Evolutionary conservation across 2,113 vertebrate species (phyloP).

Genomic region (Camelus bactrianus): DNA sequence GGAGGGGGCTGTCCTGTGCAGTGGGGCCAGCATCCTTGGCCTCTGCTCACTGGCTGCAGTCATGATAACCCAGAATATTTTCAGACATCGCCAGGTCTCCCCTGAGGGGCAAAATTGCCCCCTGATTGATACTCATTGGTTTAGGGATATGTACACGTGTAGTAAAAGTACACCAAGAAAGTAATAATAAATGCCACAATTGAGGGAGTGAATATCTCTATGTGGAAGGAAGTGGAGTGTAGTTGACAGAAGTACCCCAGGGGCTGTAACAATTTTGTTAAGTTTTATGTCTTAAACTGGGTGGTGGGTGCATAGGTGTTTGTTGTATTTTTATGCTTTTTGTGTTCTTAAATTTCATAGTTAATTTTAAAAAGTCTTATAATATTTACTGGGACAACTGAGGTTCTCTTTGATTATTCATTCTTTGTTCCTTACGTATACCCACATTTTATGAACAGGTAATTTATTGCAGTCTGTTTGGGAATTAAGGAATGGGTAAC

Average conservation of each 20-base stretch:
- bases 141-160: neutral
- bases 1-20: neutral
- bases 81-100: neutral
- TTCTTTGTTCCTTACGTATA: slow-evolving; percentile 31
- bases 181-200: neutral
- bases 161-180: neutral
- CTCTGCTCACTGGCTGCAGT: neutral
- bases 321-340: neutral
- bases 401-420: slow-evolving; percentile 19
- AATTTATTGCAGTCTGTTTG: slow-evolving; percentile 23
- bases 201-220: neutral
- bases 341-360: neutral
- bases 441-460: neutral
- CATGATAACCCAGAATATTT: neutral
- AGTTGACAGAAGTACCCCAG: neutral
- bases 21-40: neutral
- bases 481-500: slow-evolving; percentile 37
- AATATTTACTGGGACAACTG: neutral
- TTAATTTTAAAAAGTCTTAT: neutral
- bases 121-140: neutral
- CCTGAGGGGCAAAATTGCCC: neutral
- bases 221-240: neutral
- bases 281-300: slow-evolving; percentile 21
- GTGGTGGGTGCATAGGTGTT: neutral
- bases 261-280: neutral